Evolutionary conservation across 2,113 vertebrate genomes (phyloP).

Genomic region (Grantiella picta): DNA sequence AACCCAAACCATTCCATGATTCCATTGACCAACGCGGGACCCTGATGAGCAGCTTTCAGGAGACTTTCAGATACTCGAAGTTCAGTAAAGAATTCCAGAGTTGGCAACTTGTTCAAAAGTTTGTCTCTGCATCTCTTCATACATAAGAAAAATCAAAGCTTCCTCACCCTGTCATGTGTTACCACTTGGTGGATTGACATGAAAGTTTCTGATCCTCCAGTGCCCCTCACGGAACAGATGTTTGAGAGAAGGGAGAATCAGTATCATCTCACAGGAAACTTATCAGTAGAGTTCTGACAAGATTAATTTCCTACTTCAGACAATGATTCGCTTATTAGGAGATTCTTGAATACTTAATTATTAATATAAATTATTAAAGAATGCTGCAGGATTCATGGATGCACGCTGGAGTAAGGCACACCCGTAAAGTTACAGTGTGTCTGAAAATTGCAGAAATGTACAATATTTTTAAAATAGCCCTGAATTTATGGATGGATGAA

Average conservation of each 20-base stretch:
- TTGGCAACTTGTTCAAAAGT: not conserved
- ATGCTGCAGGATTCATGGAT: not conserved
- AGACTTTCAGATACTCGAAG: not conserved
- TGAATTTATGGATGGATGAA: not conserved
- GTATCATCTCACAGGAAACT: not conserved
- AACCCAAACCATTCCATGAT: not conserved
- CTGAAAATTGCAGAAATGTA: not conserved
- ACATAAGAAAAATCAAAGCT: not conserved
- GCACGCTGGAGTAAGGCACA: not conserved
- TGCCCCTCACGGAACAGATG: not conserved
- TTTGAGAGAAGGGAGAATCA: not conserved
- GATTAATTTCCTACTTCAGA: conserved; percentile 14
- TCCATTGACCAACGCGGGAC: accelerated
- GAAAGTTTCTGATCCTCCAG: not conserved
- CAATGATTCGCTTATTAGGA: not conserved
- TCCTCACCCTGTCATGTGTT: not conserved
- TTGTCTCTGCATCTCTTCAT: not conserved
- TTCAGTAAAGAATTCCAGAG: not conserved
- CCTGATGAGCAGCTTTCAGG: not conserved
- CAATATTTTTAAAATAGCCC: not conserved
- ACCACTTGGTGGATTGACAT: not conserved
- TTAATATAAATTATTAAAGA: conserved; percentile 22
- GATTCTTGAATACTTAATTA: conserved; percentile 23
- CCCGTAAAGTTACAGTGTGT: not conserved
- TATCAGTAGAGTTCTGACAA: conserved; percentile 5